A percentile compares a stretch with the other conserved stretches of the same genome.
These are phyloP conservation scores for Limanda limanda DNA, from an alignment of 2,113 vertebrate species.

Conservation along the genomic window DNA sequence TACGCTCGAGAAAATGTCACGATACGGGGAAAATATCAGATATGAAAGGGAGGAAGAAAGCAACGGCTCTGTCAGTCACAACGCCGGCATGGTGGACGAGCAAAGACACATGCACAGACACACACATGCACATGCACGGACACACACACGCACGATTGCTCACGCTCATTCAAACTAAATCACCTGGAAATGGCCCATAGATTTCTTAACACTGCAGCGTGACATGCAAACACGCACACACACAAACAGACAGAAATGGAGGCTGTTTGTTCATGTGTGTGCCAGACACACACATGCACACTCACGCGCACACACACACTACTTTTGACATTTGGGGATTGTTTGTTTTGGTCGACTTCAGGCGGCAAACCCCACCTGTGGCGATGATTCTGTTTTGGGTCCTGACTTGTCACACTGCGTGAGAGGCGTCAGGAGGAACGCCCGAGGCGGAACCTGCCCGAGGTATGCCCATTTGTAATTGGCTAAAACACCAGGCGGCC, in stretches of 20 bases:
- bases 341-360: slow-evolving; percentile 73
- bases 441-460: slow-evolving; percentile 66
- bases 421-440: slow-evolving; percentile 68
- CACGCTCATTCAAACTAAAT: slow-evolving; percentile 30
- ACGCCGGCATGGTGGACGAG: not conserved
- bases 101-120: not conserved
- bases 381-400: slow-evolving; percentile 74
- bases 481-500: slow-evolving; percentile 77
- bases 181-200: slow-evolving; percentile 48
- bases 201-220: slow-evolving; percentile 28
- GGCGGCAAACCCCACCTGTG: slow-evolving; percentile 70
- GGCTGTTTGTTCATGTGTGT: slow-evolving; percentile 20
- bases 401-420: slow-evolving; percentile 73
- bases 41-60: slow-evolving; percentile 36
- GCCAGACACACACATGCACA: not conserved
- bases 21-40: slow-evolving; percentile 64
- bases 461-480: slow-evolving; percentile 80
- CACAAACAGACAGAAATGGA: not conserved
- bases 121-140: not conserved
- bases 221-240: slow-evolving; percentile 13
- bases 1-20: slow-evolving; percentile 64
- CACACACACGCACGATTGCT: not conserved
- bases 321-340: slow-evolving; percentile 72
- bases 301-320: slow-evolving; percentile 10
- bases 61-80: slow-evolving; percentile 13